These are phyloP conservation scores for Dendroctonus valens DNA, from an alignment of 1,140 invertebrate species.

Conservation along the genomic window DNA sequence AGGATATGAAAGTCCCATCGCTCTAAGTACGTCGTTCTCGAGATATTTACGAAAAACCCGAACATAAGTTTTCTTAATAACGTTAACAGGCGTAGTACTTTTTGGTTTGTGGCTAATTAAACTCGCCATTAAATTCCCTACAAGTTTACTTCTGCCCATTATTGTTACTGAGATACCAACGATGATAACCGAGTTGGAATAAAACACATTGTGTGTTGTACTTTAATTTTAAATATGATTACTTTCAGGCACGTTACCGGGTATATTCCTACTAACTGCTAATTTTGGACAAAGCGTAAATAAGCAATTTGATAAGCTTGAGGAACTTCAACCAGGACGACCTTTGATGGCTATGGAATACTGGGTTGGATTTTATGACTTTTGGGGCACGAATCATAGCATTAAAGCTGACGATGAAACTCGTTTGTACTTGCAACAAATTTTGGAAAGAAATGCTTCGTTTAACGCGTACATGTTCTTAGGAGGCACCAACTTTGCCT, in stretches of 20 bases:
- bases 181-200: neutral
- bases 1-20: too few species aligned
- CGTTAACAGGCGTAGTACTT: too few species aligned
- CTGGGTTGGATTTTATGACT: constrained; percentile 43
- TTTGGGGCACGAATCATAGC: constrained; percentile 32
- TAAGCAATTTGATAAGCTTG: constrained; percentile 21
- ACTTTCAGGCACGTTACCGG: constrained; percentile 26
- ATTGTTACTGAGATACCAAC: neutral
- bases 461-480: constrained; percentile 72
- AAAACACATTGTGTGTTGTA: too few species aligned
- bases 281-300: constrained; percentile 29
- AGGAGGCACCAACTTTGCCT: constrained; percentile 70
- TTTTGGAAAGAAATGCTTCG: constrained; percentile 52
- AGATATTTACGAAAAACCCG: too few species aligned
- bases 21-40: too few species aligned
- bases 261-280: constrained; percentile 29
- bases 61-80: too few species aligned
- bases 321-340: constrained; percentile 32
- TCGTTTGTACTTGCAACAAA: constrained; percentile 33
- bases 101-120: too few species aligned
- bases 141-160: neutral
- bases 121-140: too few species aligned
- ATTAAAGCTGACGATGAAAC: constrained; percentile 30
- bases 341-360: constrained; percentile 38
- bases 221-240: neutral